Evolutionary conservation across 2,113 vertebrate genomes (phyloP).

Genomic region (Nestor notabilis): DNA sequence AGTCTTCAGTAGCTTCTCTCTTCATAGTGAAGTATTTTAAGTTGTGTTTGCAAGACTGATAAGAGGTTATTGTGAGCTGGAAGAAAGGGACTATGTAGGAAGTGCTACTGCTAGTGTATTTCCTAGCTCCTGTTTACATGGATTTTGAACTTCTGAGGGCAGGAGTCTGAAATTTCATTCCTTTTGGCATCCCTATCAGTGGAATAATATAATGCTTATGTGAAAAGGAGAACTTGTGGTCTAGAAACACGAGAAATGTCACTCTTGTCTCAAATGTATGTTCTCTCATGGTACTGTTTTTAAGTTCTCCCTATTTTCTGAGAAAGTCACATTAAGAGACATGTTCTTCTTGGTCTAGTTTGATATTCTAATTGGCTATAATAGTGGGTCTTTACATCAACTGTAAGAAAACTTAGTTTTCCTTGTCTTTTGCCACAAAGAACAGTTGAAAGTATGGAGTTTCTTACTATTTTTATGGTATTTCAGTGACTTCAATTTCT

Average conservation of each 20-base stretch:
- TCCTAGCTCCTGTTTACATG: background rate
- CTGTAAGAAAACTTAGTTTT: background rate
- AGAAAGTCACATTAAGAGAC: background rate
- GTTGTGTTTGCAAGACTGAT: background rate
- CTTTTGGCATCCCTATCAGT: background rate
- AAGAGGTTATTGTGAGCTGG: background rate
- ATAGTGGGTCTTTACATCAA: background rate
- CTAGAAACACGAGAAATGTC: background rate
- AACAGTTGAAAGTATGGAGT: background rate
- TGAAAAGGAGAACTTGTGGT: background rate
- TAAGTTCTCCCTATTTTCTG: background rate
- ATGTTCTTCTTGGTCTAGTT: background rate
- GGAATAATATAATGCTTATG: background rate
- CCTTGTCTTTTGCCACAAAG: background rate
- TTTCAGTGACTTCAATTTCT: background rate
- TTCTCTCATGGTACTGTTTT: background rate
- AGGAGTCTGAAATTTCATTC: background rate
- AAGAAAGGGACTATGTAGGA: background rate
- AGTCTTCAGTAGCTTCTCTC: background rate
- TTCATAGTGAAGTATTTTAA: background rate
- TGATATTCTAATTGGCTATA: background rate
- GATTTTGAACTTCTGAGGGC: background rate
- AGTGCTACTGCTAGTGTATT: background rate
- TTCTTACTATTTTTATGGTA: background rate
- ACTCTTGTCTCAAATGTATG: background rate